Percentiles rank a stretch among this genome's conserved stretches.
Evolutionary conservation across 1,140 invertebrate species (phyloP).

Genomic region (Diprion similis): DNA sequence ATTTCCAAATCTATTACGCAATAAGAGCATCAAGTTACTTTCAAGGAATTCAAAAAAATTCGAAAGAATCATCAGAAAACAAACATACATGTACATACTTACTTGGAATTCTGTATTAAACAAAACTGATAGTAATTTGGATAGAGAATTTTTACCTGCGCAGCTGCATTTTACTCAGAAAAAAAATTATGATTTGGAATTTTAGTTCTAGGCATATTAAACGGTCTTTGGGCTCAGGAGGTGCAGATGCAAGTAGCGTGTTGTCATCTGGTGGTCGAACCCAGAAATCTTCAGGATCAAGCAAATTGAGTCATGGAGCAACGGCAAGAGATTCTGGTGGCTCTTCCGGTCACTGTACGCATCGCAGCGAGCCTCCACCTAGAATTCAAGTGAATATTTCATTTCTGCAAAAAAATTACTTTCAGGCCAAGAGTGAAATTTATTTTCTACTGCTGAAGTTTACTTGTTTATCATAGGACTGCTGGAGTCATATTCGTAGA

Average conservation of each 20-base stretch:
- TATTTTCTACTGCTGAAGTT: constrained; percentile 6
- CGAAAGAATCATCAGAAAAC: too few relatives aligned
- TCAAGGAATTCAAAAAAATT: too few relatives aligned
- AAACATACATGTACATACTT: too few relatives aligned
- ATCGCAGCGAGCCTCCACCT: constrained; percentile 73
- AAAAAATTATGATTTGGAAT: too few relatives aligned
- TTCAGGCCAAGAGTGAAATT: background rate
- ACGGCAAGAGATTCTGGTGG: constrained; percentile 74
- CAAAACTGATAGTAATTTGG: too few relatives aligned
- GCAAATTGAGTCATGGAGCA: constrained; percentile 59
- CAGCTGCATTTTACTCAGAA: too few relatives aligned
- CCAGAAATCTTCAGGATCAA: constrained; percentile 59
- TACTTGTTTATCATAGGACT: constrained; percentile 43
- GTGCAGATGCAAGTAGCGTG: constrained; percentile 57
- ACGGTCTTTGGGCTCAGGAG: constrained; percentile 56
- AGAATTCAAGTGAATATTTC: constrained; percentile 50
- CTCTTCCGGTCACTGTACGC: constrained; percentile 79
- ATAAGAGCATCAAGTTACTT: too few relatives aligned
- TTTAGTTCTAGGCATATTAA: constrained; percentile 55
- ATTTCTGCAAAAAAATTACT: background rate
- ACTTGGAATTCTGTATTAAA: too few relatives aligned
- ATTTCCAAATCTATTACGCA: too few relatives aligned
- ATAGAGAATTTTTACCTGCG: too few relatives aligned
- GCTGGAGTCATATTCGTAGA: constrained; percentile 59
- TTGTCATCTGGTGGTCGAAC: constrained; percentile 58